phyloP scores from a whole-genome alignment of 1,140 invertebrate genomes.

The Drosophila ironensis region DNA sequence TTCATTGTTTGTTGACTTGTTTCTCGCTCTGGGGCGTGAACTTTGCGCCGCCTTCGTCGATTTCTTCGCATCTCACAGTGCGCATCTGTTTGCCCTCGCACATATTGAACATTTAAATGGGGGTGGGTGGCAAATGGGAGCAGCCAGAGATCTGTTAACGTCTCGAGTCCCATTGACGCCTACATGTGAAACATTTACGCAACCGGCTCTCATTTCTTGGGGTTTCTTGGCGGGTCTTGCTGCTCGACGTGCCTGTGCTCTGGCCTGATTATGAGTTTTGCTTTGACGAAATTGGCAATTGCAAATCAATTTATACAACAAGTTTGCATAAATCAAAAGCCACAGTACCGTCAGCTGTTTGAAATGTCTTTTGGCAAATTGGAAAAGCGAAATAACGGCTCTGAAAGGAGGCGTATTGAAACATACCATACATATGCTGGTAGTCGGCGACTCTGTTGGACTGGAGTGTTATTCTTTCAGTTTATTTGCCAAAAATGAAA shows the following conservation, averaged over 20 bases:
- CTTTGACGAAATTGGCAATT: constrained; percentile 49
- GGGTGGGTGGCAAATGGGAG: not conserved
- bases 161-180: constrained; percentile 41
- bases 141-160: constrained; percentile 32
- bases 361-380: constrained; percentile 57
- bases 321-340: constrained; percentile 68
- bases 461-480: constrained; percentile 32
- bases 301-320: constrained; percentile 71
- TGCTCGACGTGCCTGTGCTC: not conserved
- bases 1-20: constrained; percentile 33
- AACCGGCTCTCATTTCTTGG: constrained; percentile 2
- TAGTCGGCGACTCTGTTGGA: too few relatives aligned
- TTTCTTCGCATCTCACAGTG: constrained; percentile 28
- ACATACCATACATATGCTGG: constrained; percentile 8
- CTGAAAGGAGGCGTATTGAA: constrained; percentile 1
- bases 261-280: constrained; percentile 30
- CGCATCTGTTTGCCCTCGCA: constrained; percentile 16
- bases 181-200: constrained; percentile 41
- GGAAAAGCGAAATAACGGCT: constrained; percentile 20
- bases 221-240: constrained; percentile 14
- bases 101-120: constrained; percentile 42
- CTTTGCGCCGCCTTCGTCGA: constrained; percentile 1
- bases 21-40: constrained; percentile 27
- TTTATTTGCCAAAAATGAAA: constrained; percentile 78
- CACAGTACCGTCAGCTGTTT: constrained; percentile 53